phyloP scores from a whole-genome alignment of 2,113 vertebrate genomes.

The Ptyas mucosa region DNA sequence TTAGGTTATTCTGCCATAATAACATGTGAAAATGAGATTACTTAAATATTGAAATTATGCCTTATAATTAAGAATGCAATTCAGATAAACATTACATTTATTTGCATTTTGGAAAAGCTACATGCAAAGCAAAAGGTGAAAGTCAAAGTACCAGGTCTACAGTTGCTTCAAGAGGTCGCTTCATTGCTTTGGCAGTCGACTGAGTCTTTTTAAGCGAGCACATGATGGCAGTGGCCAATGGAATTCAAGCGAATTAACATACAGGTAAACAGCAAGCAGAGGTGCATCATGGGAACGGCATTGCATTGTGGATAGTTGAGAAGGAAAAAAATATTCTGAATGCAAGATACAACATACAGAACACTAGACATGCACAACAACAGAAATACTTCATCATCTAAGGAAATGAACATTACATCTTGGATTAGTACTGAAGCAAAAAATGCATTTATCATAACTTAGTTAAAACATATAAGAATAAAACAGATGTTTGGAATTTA shows the following conservation, averaged over 20 bases:
- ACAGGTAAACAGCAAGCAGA: slow-evolving; percentile 99
- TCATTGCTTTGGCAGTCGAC: slow-evolving; percentile 99
- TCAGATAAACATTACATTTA: slow-evolving; percentile 78
- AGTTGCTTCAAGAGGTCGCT: slow-evolving; percentile 99
- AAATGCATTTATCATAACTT: slow-evolving; percentile 85
- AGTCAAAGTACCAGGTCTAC: slow-evolving; percentile 99
- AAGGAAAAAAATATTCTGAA: slow-evolving; percentile 99
- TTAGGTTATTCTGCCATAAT: slow-evolving; percentile 63
- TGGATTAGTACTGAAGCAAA: slow-evolving; percentile 94
- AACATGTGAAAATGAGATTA: slow-evolving; percentile 76
- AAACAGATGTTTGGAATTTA: slow-evolving; percentile 85
- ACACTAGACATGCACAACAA: slow-evolving; percentile 99
- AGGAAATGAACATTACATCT: slow-evolving; percentile 88
- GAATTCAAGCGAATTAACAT: slow-evolving; percentile 99
- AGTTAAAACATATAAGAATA: slow-evolving; percentile 88
- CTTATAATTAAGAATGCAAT: slow-evolving; percentile 67
- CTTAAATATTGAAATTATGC: slow-evolving; percentile 65
- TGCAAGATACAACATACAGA: slow-evolving; percentile 99
- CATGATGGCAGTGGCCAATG: slow-evolving; percentile 99
- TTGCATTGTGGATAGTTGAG: slow-evolving; percentile 99
- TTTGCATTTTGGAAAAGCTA: slow-evolving; percentile 98
- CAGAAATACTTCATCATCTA: slow-evolving; percentile 86
- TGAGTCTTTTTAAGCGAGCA: slow-evolving; percentile 99
- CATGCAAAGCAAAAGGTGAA: slow-evolving; percentile 99
- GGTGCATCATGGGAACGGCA: slow-evolving; percentile 99